These are phyloP conservation scores for Hystrix cristata DNA, from an alignment of 2,113 vertebrate genomes.

Conservation along the genomic window DNA sequence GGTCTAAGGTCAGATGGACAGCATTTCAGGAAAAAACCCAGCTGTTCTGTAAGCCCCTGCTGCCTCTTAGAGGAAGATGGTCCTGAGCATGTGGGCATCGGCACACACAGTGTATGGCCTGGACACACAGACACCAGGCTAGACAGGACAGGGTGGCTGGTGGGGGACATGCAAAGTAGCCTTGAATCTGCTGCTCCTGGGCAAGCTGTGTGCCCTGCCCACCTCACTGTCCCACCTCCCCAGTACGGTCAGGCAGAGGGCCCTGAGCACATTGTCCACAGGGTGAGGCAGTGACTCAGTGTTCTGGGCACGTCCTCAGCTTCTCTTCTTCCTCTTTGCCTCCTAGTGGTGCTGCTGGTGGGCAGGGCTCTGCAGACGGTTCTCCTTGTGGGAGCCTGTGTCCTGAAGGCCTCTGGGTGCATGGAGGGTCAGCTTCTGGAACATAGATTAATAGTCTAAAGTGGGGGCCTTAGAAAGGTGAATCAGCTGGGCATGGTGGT, in stretches of 20 bases:
- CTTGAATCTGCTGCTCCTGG: neutral
- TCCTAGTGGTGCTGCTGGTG: neutral
- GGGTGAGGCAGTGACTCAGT: neutral
- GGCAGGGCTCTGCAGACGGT: neutral
- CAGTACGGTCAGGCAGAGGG: neutral
- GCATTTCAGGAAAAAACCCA: neutral
- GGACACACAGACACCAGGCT: neutral
- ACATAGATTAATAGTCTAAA: neutral
- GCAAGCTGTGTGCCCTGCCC: neutral
- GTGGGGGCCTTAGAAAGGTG: neutral
- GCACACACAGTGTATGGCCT: neutral
- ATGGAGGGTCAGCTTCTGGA: neutral
- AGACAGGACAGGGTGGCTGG: neutral
- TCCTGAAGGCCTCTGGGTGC: neutral
- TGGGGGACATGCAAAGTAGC: neutral
- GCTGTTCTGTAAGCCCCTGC: neutral
- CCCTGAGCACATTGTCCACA: neutral
- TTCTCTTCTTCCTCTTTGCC: neutral
- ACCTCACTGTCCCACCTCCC: no score
- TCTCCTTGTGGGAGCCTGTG: neutral
- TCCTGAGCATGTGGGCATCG: neutral
- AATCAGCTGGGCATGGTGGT: neutral
- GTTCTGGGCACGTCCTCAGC: neutral
- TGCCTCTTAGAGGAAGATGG: neutral
- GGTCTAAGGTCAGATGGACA: neutral